Conservation (phyloP, 2,113 vertebrate genomes). For the Tringa solitaria region DNA sequence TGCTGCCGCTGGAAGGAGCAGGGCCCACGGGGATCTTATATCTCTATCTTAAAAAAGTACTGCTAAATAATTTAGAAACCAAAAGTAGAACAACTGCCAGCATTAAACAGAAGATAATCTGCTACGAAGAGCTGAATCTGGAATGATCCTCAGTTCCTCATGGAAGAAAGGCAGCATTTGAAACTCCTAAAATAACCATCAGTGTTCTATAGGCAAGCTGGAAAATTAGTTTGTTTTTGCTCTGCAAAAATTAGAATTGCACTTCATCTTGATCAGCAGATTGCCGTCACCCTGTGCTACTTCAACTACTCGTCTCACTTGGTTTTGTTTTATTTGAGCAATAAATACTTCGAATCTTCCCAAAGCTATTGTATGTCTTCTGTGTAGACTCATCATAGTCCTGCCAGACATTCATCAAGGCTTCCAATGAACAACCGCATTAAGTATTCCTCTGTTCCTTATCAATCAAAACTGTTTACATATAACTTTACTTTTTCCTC, state of each 20-base stretch:
- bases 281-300: neutral
- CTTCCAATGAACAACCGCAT: neutral
- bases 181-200: neutral
- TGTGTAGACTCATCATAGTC: conserved; percentile 25
- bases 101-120: neutral
- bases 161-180: neutral
- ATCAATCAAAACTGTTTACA: conserved; percentile 62
- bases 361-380: conserved; percentile 23
- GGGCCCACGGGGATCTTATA: neutral
- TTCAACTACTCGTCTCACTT: conserved; percentile 6
- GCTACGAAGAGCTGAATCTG: neutral
- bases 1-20: neutral
- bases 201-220: neutral
- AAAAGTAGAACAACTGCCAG: neutral
- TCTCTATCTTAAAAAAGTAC: neutral
- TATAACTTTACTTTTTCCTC: conserved; percentile 44
- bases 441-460: conserved; percentile 44
- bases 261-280: conserved; percentile 10
- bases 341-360: conserved; percentile 45
- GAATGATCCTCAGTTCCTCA: neutral
- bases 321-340: conserved; percentile 58
- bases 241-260: neutral
- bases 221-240: conserved; percentile 15
- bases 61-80: neutral
- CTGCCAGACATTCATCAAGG: conserved; percentile 51